Evolutionary conservation across 2,113 vertebrate species (phyloP).

Genomic region (Laterallus jamaicensis): DNA sequence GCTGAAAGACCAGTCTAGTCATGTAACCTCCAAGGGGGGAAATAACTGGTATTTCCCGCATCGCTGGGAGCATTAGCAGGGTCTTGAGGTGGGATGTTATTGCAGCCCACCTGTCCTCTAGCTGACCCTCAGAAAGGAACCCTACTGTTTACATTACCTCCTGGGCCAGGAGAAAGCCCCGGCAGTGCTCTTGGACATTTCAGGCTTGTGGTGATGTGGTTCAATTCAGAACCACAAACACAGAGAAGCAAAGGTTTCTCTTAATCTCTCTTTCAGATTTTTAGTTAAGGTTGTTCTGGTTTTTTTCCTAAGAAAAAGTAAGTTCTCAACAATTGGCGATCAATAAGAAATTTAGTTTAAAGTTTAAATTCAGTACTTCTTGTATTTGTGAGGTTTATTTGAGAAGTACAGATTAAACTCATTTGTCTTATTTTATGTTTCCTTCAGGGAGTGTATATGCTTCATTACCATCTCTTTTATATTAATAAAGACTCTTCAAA

Average conservation of each 20-base stretch:
- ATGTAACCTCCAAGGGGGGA: rapidly evolving
- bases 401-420: neutral
- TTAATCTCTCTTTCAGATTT: neutral
- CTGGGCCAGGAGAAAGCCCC: neutral
- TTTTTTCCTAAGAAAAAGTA: neutral
- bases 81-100: neutral
- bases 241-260: neutral
- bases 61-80: neutral
- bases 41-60: neutral
- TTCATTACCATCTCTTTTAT: constrained; percentile 24
- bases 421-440: neutral
- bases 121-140: neutral
- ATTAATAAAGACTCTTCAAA: neutral
- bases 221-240: neutral
- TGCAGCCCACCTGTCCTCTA: neutral
- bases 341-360: neutral
- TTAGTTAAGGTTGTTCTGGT: neutral
- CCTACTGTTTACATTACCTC: neutral
- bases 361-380: neutral
- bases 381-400: neutral
- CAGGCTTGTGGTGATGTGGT: neutral
- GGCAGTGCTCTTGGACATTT: neutral
- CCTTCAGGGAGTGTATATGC: neutral
- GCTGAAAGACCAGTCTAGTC: neutral
- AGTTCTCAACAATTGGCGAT: neutral